Base-by-base conservation (phyloP, 2,797 vertebrate species). In the Helarctos malayanus region DNA sequence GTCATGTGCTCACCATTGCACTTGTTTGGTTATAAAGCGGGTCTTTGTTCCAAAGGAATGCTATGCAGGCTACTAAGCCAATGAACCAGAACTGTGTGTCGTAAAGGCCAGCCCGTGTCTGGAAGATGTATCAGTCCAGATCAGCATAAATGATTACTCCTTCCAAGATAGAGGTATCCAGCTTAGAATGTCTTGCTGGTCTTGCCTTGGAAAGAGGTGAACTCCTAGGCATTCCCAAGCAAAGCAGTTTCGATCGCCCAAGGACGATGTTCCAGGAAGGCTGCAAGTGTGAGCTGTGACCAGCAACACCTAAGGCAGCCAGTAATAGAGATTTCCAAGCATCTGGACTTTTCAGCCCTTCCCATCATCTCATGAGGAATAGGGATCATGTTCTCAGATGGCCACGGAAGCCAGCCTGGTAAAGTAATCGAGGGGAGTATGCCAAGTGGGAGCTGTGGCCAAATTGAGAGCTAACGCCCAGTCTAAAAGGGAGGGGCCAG, bases 361-460 rank as follows among this genome's bases (percentile, higher is more conserved):
- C 54, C n/a, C 7, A 12, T 73, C 71, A 71, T 63, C 38, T 65
- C 69, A 78, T 78, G 93, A 93, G n/a, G 21, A 81, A 81, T 4
- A 38, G n/a, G 75, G 21, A n/a, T 93, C 84, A 35, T 91, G 84
- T 84, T 97, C 94, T 90, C 52, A 85, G 54, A 61, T 92, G 80
- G 54, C 35, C 49, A 25, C 63, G 25, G 65, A 91, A 59, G 68
- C 91, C 38, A 84, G 63, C 18, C 89, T 97, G 89, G 76, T 87
- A 97, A 93, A 97, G 96, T 73, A 94, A 95, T 96, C 83, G 73
- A 96, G 32, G 16, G 27, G 89, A 87, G 8, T 27, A 16, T 89
- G 65, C 93, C 95, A 91, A 83, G 68, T 32, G 49, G 47, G 54
- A 92, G 41, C 32, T 11, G 19, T 47, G 12, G 52, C 89, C 89